These are phyloP conservation scores for Diplolepis rosae DNA, from an alignment of 2,888 invertebrate species.

Conservation along the genomic window DNA sequence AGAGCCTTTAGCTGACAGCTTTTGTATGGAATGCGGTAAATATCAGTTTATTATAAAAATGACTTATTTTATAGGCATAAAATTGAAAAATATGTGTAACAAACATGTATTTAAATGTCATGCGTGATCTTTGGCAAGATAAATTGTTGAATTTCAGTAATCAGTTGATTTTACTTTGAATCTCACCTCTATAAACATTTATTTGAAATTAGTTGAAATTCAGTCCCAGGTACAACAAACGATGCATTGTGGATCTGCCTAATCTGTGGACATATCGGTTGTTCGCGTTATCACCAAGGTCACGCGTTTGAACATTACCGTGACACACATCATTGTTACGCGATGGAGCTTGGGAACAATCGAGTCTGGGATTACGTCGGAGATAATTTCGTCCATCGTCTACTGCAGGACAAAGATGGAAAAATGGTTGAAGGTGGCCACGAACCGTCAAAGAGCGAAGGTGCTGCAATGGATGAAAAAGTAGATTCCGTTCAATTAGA, in stretches of 20 bases:
- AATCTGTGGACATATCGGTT: constrained; percentile 98
- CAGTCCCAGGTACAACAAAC: constrained; percentile 74
- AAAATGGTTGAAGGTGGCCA: constrained; percentile 88
- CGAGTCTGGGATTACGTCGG: constrained; percentile 99
- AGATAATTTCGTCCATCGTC: constrained; percentile 95
- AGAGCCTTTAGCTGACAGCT: constrained; percentile 82
- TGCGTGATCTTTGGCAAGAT: too few species aligned
- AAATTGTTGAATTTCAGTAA: too few species aligned
- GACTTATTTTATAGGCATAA: neutral
- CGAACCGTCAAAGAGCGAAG: constrained; percentile 72
- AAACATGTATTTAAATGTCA: too few species aligned
- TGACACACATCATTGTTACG: constrained; percentile 97
- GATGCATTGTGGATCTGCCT: constrained; percentile 98
- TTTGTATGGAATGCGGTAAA: constrained; percentile 81
- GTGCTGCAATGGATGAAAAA: constrained; percentile 85
- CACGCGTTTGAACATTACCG: constrained; percentile 98
- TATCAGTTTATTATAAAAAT: too few species aligned
- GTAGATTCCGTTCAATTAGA: constrained; percentile 96
- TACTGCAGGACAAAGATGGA: constrained; percentile 98
- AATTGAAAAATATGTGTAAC: neutral
- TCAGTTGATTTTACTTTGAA: too few species aligned
- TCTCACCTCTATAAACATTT: too few species aligned
- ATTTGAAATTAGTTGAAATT: constrained; percentile 21
- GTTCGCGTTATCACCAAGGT: constrained; percentile 91
- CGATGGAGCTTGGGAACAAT: constrained; percentile 96